A percentile compares a stretch with the other conserved stretches of the same genome.
These are phyloP conservation scores for Heliconius himera DNA, from an alignment of 1,140 invertebrate species.

Conservation along the genomic window DNA sequence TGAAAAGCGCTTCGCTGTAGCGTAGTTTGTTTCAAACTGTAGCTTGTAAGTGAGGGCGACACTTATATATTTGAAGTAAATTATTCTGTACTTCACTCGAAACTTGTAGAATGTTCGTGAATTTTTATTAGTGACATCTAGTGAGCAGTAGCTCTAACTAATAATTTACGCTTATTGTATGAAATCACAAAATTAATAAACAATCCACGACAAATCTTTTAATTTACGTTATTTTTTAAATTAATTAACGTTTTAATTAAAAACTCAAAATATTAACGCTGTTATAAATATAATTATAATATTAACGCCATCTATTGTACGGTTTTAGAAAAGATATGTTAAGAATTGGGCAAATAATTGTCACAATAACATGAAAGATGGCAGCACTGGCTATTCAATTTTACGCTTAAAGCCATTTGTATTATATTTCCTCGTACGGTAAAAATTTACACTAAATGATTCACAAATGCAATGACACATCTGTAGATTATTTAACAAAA, in stretches of 20 bases:
- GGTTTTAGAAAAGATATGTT: background rate
- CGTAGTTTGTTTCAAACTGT: slow-evolving; percentile 40
- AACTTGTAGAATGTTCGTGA: slow-evolving; percentile 46
- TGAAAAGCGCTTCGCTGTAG: slow-evolving; percentile 3
- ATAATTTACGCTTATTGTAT: background rate
- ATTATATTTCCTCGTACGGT: background rate
- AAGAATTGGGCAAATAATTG: background rate
- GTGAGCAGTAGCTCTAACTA: background rate
- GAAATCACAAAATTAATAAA: no score
- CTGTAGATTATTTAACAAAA: background rate
- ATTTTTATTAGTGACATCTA: slow-evolving; percentile 28
- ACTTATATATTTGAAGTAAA: slow-evolving; percentile 50
- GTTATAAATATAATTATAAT: background rate
- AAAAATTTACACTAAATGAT: background rate
- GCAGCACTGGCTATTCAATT: background rate
- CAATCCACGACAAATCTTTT: background rate
- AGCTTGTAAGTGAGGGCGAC: slow-evolving; percentile 24
- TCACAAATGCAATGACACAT: background rate
- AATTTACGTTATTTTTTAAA: background rate
- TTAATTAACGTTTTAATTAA: background rate
- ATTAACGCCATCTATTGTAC: background rate
- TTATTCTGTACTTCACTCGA: slow-evolving; percentile 42
- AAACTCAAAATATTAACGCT: background rate
- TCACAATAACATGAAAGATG: background rate
- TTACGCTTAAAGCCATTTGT: background rate